Evolutionary conservation across 2,888 invertebrate species (phyloP), one percentile per base, ranked within the genome.

Genomic region (Caprella mutica): DNA sequence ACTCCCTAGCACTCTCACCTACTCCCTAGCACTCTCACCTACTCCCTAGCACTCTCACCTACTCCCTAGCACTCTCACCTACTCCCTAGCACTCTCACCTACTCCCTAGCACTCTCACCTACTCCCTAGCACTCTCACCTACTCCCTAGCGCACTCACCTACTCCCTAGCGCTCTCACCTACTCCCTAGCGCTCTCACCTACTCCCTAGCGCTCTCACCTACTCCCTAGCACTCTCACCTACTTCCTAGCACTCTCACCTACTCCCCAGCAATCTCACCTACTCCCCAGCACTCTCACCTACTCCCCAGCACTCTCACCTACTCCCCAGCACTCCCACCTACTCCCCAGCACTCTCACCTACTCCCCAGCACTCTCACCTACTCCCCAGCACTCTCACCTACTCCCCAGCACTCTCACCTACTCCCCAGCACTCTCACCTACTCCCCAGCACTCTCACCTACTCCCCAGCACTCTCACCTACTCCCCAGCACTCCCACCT

Each of bases 11-110:
- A 33, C 8, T 33, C 33, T 14, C 8, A 33, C 33, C 8, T 8
- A 33, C 8, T 14, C 14, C 33, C 14, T 9, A n/a, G 8, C 9
- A 33, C 33, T 14, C 33, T 33, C 8, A 14, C 8, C 33, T 14
- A 33, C 33, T 14, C 14, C 33, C 9, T 8, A 9, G 33, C 40
- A 66, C 82, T 81, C 75, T 92, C 92, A 91, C n/a, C 33, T 33
- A 14, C 33, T 33, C 33, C 9, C 33, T 9, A 14, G 33, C 8
- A 33, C 9, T 14, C 8, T 33, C 33, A 33, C 33, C 33, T n/a
- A n/a, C n/a, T n/a, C n/a, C n/a, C n/a, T n/a, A n/a, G n/a, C n/a
- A n/a, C n/a, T n/a, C n/a, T n/a, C n/a, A n/a, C n/a, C 33, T 33
- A 14, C 33, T 33, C 33, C 9, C 33, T 9, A 14, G 33, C 8